These are phyloP conservation scores for Slavum lentiscoides DNA, from an alignment of 2,888 invertebrate species.

Conservation along the genomic window DNA sequence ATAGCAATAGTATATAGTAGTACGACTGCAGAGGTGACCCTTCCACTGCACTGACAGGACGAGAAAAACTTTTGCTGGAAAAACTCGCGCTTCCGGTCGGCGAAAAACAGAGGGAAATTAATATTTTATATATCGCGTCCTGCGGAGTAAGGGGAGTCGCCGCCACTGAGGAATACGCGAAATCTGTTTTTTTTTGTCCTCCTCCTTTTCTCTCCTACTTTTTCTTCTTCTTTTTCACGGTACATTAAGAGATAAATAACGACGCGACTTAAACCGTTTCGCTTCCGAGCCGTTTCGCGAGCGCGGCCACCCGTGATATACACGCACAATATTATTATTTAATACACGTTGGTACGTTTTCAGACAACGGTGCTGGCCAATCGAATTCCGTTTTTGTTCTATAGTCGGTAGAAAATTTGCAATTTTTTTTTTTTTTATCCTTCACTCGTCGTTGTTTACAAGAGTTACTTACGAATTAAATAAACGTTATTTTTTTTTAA, in stretches of 20 bases:
- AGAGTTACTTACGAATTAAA: too few relatives aligned
- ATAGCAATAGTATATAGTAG: too few relatives aligned
- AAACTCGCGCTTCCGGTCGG: slow-evolving; percentile 44
- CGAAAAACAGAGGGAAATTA: slow-evolving; percentile 46
- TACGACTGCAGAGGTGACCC: slow-evolving; percentile 32
- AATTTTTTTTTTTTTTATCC: too few relatives aligned
- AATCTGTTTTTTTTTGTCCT: slow-evolving; percentile 29
- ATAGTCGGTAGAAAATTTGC: too few relatives aligned
- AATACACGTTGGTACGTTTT: too few relatives aligned
- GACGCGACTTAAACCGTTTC: slow-evolving; percentile 50
- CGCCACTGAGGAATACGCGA: background rate
- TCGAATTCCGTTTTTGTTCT: too few relatives aligned
- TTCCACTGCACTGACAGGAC: slow-evolving; percentile 15
- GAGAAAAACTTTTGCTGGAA: slow-evolving; percentile 32
- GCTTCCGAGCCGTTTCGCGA: slow-evolving; percentile 28
- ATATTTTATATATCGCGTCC: slow-evolving; percentile 45
- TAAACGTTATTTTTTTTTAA: too few relatives aligned
- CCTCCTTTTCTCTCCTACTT: background rate
- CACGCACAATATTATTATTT: too few relatives aligned
- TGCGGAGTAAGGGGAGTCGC: background rate
- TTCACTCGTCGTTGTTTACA: too few relatives aligned
- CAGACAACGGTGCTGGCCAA: too few relatives aligned
- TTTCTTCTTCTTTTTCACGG: slow-evolving; percentile 39
- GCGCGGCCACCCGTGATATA: too few relatives aligned
- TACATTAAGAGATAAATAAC: slow-evolving; percentile 52